Conservation (phyloP, 1,140 invertebrate genomes). For the Drosophila bocqueti region DNA sequence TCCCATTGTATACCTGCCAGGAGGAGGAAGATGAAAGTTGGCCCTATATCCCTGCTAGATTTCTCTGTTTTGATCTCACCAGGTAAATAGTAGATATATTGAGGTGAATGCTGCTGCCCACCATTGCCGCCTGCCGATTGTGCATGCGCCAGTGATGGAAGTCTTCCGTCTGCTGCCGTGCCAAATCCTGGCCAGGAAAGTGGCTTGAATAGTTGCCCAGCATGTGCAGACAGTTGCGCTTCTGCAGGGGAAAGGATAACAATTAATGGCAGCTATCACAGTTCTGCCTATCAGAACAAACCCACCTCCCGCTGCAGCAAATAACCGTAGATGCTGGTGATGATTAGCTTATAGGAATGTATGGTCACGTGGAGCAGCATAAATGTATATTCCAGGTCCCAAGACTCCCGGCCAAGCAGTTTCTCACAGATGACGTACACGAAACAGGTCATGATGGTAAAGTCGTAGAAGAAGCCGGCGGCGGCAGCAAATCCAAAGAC, state of each 20-base stretch:
- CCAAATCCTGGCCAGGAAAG: conserved; percentile 16
- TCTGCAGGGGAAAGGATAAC: conserved; percentile 31
- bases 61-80: conserved; percentile 37
- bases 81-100: conserved; percentile 59
- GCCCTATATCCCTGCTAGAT: background rate
- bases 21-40: background rate
- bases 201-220: conserved; percentile 41
- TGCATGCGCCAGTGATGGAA: conserved; percentile 78
- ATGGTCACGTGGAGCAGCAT: conserved; percentile 55
- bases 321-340: conserved; percentile 64
- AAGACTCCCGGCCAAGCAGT: conserved; percentile 37
- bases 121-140: conserved; percentile 45
- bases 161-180: conserved; percentile 19
- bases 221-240: conserved; percentile 56
- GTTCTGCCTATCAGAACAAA: background rate
- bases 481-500: conserved; percentile 57
- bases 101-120: conserved; percentile 48
- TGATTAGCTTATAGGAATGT: conserved; percentile 68
- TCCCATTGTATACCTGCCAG: conserved; percentile 46
- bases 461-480: conserved; percentile 71
- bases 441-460: conserved; percentile 69
- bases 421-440: conserved; percentile 73
- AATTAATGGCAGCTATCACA: background rate
- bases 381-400: conserved; percentile 56
- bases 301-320: conserved; percentile 62